Percentiles rank a stretch among this genome's conserved stretches.
These are phyloP conservation scores for Gymnoscopelus braueri DNA, from an alignment of 2,797 vertebrate species.

Conservation along the genomic window DNA sequence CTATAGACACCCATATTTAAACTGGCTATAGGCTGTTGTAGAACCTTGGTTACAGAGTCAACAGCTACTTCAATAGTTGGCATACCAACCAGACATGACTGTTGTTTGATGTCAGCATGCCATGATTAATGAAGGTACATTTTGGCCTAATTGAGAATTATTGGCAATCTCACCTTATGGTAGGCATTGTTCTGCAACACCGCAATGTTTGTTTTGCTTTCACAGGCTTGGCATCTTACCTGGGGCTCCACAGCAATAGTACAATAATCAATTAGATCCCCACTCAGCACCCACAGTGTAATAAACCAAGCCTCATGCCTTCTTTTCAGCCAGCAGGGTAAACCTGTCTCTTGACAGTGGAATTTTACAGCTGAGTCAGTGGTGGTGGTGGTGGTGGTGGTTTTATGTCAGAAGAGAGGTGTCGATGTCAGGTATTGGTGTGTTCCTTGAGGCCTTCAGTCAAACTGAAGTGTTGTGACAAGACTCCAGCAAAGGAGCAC, in stretches of 20 bases:
- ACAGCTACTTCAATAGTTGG: too few species aligned
- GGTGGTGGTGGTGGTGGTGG: constrained; percentile 1
- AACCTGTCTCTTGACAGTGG: constrained; percentile 11
- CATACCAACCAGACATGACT: constrained; percentile 9
- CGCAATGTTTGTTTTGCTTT: too few species aligned
- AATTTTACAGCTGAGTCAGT: constrained; percentile 4
- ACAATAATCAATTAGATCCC: constrained; percentile 21
- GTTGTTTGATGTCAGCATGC: constrained; percentile 24
- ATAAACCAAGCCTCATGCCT: constrained; percentile 6
- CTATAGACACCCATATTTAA: background rate
- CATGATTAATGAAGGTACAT: constrained; percentile 26
- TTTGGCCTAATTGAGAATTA: background rate
- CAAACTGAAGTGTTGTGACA: background rate
- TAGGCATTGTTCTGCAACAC: background rate
- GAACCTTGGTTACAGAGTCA: background rate
- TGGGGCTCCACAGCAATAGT: constrained; percentile 5
- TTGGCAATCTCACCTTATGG: too few species aligned
- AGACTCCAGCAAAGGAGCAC: constrained; percentile 10
- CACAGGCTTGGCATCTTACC: constrained; percentile 35
- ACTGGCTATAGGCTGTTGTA: background rate
- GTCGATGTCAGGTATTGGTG: background rate
- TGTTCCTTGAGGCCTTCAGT: background rate
- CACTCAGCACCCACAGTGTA: background rate
- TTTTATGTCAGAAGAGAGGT: constrained; percentile 17
- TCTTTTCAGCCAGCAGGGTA: constrained; percentile 18